Evolutionary conservation across 37 sponge, comb jelly and placozoan species (phyloP).

Genomic region (Spongia lamella): DNA sequence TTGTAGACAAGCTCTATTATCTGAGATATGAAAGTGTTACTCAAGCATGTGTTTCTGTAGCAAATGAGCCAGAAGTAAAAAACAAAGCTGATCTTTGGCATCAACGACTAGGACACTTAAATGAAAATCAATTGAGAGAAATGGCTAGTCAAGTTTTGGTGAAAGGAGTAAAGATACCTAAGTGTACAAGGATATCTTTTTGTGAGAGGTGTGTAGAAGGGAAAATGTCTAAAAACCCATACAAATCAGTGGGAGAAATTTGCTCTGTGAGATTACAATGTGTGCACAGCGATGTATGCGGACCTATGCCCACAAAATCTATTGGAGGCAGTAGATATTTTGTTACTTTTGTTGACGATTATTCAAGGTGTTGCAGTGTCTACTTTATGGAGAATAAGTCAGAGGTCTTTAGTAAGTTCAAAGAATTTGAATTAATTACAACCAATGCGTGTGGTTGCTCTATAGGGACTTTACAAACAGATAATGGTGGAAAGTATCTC

Average conservation of each 20-base stretch:
- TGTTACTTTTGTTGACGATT: conserved; percentile 27
- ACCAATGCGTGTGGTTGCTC: no score
- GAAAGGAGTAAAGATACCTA: conserved; percentile 25
- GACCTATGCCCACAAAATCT: conserved; percentile 14
- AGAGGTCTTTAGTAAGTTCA: no score
- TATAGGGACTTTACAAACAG: no score
- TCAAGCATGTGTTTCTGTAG: no score
- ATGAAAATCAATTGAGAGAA: no score
- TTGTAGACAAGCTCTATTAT: conserved; percentile 39
- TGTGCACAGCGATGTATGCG: not conserved
- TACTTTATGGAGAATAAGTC: conserved; percentile 8
- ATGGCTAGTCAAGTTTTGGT: no score
- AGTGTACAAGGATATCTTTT: conserved; percentile 6
- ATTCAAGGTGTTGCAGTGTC: conserved; percentile 10
- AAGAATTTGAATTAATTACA: no score
- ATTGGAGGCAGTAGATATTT: conserved; percentile 1
- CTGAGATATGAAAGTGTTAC: conserved; percentile 46
- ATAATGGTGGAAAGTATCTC: no score
- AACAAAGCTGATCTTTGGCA: no score
- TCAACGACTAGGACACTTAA: no score
- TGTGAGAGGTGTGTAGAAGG: conserved; percentile 51
- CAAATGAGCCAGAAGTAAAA: no score
- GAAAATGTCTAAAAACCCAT: conserved; percentile 34
- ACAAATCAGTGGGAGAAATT: conserved; percentile 47
- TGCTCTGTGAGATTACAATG: conserved; percentile 2